These are phyloP conservation scores for Carcharodon carcharias DNA, from an alignment of 2,797 vertebrate genomes.

Conservation along the genomic window DNA sequence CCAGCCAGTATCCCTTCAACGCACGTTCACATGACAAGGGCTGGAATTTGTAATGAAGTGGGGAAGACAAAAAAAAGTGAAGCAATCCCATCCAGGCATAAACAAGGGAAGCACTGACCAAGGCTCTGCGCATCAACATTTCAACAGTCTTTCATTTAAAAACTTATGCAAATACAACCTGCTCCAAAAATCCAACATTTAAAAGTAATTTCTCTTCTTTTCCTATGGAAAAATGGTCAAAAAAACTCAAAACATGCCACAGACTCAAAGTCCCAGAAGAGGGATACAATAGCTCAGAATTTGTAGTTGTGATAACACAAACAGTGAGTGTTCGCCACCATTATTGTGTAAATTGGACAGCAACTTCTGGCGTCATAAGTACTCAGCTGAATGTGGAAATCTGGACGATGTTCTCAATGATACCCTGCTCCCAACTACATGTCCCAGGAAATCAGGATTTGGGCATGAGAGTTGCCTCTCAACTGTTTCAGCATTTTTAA, in stretches of 20 bases:
- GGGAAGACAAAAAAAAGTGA: not conserved
- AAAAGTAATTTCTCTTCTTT: not conserved
- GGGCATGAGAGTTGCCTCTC: not conserved
- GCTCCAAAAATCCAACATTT: not conserved
- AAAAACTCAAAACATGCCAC: not conserved
- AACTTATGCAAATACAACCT: not conserved
- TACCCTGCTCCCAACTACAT: not conserved
- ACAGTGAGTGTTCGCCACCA: not conserved
- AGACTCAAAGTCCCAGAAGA: not conserved
- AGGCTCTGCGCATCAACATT: not conserved
- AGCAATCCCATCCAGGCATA: not conserved
- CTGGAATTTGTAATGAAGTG: not conserved
- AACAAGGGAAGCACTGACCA: not conserved
- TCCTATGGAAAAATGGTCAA: not conserved
- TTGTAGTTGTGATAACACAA: not conserved
- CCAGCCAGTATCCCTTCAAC: not conserved
- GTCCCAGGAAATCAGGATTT: not conserved
- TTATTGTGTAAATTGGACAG: no score
- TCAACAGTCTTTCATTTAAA: not conserved
- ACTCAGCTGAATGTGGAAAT: not conserved
- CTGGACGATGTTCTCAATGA: no score
- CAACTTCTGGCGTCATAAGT: not conserved
- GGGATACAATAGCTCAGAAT: not conserved
- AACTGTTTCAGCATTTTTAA: not conserved
- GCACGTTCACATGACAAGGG: not conserved